Conservation (phyloP, 1,140 invertebrate species). For the Hesperophylax magnus region DNA sequence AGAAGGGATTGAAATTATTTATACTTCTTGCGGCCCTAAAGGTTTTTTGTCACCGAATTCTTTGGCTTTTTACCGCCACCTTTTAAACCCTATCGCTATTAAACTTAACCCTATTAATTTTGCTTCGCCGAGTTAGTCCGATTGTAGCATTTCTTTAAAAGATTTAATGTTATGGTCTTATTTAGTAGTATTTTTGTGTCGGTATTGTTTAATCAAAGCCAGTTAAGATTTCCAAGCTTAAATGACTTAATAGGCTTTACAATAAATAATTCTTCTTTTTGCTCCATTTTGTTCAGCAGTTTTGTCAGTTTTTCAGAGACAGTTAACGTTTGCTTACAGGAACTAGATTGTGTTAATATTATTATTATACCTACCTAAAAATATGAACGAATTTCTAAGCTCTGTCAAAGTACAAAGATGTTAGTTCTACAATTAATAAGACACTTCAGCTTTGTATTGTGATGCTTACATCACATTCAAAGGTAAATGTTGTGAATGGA, state of each 20-base stretch:
- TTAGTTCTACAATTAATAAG: not conserved
- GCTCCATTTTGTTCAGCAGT: too few relatives aligned
- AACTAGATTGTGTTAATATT: too few relatives aligned
- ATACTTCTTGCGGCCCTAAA: not conserved
- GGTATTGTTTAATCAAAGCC: not conserved
- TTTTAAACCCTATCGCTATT: slow-evolving; percentile 7
- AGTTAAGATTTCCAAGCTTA: too few relatives aligned
- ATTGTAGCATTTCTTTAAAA: slow-evolving; percentile 1
- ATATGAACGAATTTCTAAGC: not conserved
- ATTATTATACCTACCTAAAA: not conserved
- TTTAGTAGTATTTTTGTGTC: not conserved
- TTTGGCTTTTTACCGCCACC: not conserved
- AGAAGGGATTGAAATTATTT: not conserved
- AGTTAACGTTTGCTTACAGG: too few relatives aligned
- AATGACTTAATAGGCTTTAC: too few relatives aligned
- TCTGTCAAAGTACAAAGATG: not conserved
- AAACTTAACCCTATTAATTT: slow-evolving; percentile 29
- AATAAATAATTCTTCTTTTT: too few relatives aligned
- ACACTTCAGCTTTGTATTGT: not conserved
- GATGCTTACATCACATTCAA: not conserved
- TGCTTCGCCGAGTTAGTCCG: slow-evolving; percentile 24
- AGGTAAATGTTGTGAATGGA: slow-evolving; percentile 17
- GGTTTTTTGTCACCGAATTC: slow-evolving; percentile 11
- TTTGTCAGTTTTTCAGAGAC: too few relatives aligned
- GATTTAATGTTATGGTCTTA: too few relatives aligned